A percentile compares a stretch with the other conserved stretches of the same genome.
Evolutionary conservation across 1,140 invertebrate genomes (phyloP).

Genomic region (Ceratoteleas bidentatus): DNA sequence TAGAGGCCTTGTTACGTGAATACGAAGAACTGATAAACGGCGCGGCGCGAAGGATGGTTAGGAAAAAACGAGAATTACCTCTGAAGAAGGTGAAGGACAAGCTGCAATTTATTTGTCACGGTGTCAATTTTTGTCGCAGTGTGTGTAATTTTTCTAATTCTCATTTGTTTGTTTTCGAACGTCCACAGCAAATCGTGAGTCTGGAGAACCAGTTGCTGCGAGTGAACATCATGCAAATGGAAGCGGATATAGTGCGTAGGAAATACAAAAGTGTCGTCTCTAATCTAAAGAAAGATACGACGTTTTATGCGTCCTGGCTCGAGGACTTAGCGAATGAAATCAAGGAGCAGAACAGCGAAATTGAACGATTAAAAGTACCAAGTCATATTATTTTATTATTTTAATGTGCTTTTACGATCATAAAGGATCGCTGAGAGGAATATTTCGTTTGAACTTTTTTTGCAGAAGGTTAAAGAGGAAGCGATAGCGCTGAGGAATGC

Average conservation of each 20-base stretch:
- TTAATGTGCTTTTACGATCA: neutral
- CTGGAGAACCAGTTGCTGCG: conserved; percentile 87
- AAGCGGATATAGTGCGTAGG: conserved; percentile 88
- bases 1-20: conserved; percentile 82
- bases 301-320: conserved; percentile 87
- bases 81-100: conserved; percentile 70
- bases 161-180: no score
- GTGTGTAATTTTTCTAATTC: neutral
- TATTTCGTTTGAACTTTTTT: neutral
- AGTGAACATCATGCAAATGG: conserved; percentile 89
- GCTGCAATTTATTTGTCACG: neutral
- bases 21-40: conserved; percentile 83
- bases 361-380: conserved; percentile 82
- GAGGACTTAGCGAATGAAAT: conserved; percentile 85
- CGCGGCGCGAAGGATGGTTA: conserved; percentile 75
- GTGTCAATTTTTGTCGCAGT: no score
- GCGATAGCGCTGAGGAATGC: conserved; percentile 86
- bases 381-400: neutral
- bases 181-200: conserved; percentile 78
- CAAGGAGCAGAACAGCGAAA: conserved; percentile 86
- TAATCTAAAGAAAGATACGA: conserved; percentile 86
- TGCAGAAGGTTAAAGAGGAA: conserved; percentile 85
- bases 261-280: conserved; percentile 88
- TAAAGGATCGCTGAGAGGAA: neutral
- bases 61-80: conserved; percentile 74